phyloP scores from a whole-genome alignment of 2,888 invertebrate genomes.

The Teleiodes luculella region DNA sequence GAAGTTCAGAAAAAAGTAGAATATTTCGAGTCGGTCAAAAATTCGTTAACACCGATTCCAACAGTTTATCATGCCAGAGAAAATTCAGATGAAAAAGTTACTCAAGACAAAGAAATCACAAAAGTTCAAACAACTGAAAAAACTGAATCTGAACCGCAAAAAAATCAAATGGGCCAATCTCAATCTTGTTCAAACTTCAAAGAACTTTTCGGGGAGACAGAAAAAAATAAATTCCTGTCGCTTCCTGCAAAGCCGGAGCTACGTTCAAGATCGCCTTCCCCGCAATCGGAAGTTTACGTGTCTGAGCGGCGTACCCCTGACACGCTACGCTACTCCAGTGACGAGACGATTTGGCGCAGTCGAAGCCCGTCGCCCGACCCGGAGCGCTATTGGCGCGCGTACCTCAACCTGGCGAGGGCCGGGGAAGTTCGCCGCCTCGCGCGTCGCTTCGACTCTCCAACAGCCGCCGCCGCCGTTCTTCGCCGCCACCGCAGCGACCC shows the following conservation, averaged over 20 bases:
- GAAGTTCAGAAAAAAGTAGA: conserved; percentile 86
- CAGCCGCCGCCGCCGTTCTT: conserved; percentile 71
- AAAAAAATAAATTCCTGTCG: conserved; percentile 78
- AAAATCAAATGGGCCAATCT: conserved; percentile 71
- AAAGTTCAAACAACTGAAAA: conserved; percentile 26
- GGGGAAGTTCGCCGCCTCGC: conserved; percentile 89
- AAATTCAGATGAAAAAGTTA: conserved; percentile 69
- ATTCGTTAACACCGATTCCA: conserved; percentile 64
- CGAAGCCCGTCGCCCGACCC: conserved; percentile 87
- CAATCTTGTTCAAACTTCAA: conserved; percentile 87
- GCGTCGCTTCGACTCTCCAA: conserved; percentile 85
- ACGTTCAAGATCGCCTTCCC: conserved; percentile 71
- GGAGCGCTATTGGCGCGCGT: conserved; percentile 83
- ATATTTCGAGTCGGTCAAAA: conserved; percentile 86
- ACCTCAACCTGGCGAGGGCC: conserved; percentile 83
- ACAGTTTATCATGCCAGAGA: conserved; percentile 76
- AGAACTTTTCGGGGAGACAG: conserved; percentile 89
- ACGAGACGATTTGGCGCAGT: conserved; percentile 83
- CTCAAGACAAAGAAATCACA: conserved; percentile 33
- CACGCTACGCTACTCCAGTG: conserved; percentile 79
- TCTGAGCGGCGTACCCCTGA: conserved; percentile 69
- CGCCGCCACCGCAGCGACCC: conserved; percentile 88
- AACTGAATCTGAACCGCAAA: conserved; percentile 39
- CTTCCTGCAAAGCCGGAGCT: conserved; percentile 67
- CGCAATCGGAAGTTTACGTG: conserved; percentile 70